Percentiles rank a stretch among this genome's conserved stretches.
These are phyloP conservation scores for Hydrotaea diabolus DNA, from an alignment of 2,888 invertebrate species.

Conservation along the genomic window DNA sequence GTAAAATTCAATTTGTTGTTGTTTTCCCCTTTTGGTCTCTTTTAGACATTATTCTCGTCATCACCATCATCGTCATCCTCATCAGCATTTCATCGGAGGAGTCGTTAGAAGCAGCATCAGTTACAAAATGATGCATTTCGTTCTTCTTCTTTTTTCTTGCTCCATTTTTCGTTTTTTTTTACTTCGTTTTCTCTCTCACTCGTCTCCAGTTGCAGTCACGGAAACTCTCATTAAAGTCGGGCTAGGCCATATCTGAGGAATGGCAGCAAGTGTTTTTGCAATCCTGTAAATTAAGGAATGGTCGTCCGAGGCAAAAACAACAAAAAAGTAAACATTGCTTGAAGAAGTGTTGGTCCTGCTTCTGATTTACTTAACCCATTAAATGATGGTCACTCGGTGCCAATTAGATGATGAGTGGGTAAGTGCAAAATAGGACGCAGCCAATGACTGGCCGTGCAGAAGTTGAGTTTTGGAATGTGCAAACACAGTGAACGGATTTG, in stretches of 20 bases:
- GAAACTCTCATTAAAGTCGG: slow-evolving; percentile 45
- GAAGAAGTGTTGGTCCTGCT: slow-evolving; percentile 27
- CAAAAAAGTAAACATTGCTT: slow-evolving; percentile 19
- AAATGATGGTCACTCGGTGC: slow-evolving; percentile 26
- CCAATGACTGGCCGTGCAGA: too few species aligned
- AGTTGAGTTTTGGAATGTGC: neutral
- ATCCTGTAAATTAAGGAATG: slow-evolving; percentile 23
- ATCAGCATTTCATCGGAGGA: slow-evolving; percentile 47
- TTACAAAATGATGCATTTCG: slow-evolving; percentile 63
- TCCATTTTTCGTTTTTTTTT: neutral
- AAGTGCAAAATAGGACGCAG: slow-evolving; percentile 3
- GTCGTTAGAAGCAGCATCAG: slow-evolving; percentile 59
- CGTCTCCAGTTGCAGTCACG: neutral
- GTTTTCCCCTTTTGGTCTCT: slow-evolving; percentile 48
- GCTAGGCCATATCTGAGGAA: slow-evolving; percentile 41
- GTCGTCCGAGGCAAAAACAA: neutral
- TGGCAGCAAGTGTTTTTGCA: slow-evolving; percentile 38
- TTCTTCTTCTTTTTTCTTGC: slow-evolving; percentile 2
- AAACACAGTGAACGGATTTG: too few species aligned
- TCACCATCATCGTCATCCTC: slow-evolving; percentile 2
- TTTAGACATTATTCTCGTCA: slow-evolving; percentile 18
- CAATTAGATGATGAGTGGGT: slow-evolving; percentile 19
- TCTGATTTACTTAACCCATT: slow-evolving; percentile 36
- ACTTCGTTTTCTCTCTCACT: neutral
- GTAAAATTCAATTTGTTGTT: slow-evolving; percentile 38